phyloP scores from a whole-genome alignment of 2,888 invertebrate genomes.

The Acanthosepion pharaonis region DNA sequence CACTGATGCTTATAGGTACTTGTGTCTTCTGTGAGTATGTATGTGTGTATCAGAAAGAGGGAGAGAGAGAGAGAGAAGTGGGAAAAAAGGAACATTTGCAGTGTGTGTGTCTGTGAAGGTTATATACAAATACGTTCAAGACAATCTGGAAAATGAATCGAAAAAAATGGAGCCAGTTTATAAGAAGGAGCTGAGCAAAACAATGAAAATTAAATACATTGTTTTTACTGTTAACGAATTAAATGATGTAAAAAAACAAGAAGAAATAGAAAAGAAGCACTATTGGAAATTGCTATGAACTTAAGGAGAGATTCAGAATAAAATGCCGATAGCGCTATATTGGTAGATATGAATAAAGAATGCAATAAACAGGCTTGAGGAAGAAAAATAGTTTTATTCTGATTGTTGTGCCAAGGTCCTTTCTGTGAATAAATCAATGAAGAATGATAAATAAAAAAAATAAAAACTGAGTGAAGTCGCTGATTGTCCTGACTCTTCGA shows the following conservation, averaged over 20 bases:
- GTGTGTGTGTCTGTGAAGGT: not conserved
- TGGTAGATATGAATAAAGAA: conserved; percentile 40
- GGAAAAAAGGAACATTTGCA: not conserved
- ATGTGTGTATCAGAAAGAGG: not conserved
- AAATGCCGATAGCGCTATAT: not conserved
- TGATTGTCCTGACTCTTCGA: not conserved
- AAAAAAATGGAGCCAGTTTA: not conserved
- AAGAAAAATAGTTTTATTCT: conserved; percentile 34
- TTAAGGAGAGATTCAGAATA: not conserved
- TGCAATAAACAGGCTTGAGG: conserved; percentile 34
- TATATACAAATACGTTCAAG: not conserved
- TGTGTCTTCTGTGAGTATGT: not conserved
- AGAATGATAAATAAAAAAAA: not conserved
- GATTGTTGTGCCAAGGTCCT: not conserved
- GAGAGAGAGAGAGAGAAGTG: not conserved
- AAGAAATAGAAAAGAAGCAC: not conserved
- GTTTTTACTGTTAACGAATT: conserved; percentile 1
- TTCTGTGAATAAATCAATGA: not conserved
- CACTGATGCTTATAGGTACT: not conserved
- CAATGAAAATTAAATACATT: not conserved
- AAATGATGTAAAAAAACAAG: not conserved
- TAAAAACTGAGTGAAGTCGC: not conserved
- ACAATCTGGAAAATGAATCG: not conserved
- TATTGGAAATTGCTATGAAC: not conserved
- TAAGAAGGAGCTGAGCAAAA: not conserved